Percentiles rank a stretch among this genome's conserved stretches.
Evolutionary conservation across 2,113 vertebrate species (phyloP).

Genomic region (Gallinago paraguaiae): DNA sequence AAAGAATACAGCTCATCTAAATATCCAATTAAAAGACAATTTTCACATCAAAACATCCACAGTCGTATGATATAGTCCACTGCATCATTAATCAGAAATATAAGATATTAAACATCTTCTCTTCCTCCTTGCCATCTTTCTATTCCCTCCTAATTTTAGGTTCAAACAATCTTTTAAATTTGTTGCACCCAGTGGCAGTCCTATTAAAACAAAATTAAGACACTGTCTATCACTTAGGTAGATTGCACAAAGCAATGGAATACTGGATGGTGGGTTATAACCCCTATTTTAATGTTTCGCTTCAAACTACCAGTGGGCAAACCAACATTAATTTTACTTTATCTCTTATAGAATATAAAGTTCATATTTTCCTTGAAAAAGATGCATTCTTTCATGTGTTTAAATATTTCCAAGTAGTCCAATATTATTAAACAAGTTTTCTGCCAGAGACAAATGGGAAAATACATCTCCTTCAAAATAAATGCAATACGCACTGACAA

Average conservation of each 20-base stretch:
- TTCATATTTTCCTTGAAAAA: background rate
- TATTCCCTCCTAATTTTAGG: background rate
- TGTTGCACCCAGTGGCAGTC: background rate
- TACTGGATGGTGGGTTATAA: background rate
- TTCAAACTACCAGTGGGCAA: background rate
- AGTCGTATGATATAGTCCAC: background rate
- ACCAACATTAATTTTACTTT: background rate
- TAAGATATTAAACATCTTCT: background rate
- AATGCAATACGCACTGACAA: background rate
- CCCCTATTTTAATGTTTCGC: background rate
- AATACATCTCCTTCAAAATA: background rate
- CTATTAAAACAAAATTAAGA: background rate
- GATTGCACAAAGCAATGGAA: background rate
- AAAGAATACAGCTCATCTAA: conserved; percentile 12
- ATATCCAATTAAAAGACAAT: conserved; percentile 27
- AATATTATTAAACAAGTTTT: background rate
- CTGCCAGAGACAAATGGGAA: background rate
- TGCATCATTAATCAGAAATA: background rate
- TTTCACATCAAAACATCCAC: background rate
- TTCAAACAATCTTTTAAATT: background rate
- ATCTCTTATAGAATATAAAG: background rate
- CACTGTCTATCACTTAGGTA: background rate
- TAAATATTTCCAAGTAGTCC: background rate
- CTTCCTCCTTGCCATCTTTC: background rate
- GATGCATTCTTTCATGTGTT: background rate